Evolutionary conservation across 2,888 invertebrate genomes (phyloP).

Genomic region (Eustalomyia histrio): DNA sequence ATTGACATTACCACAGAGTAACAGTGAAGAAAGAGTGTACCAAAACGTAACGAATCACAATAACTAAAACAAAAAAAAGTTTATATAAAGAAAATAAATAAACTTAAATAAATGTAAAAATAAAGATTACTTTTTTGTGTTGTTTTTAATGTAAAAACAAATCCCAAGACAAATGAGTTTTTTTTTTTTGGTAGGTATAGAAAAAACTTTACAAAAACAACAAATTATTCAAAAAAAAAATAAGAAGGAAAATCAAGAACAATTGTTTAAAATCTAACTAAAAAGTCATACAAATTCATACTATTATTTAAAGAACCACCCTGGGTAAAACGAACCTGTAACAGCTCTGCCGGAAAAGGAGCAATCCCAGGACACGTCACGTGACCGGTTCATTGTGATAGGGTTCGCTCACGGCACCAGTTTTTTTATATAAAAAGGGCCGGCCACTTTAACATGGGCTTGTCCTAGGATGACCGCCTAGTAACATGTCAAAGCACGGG

Average conservation of each 20-base stretch:
- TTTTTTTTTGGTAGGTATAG: conserved; percentile 12
- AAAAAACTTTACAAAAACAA: conserved; percentile 16
- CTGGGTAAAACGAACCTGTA: too few relatives aligned
- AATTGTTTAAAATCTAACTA: conserved; percentile 54
- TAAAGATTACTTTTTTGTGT: conserved; percentile 60
- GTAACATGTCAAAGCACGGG: too few relatives aligned
- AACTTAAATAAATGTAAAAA: conserved; percentile 63
- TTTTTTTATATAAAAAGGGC: too few relatives aligned
- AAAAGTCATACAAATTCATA: conserved; percentile 34
- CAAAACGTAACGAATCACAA: conserved; percentile 21
- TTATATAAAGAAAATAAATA: conserved; percentile 48
- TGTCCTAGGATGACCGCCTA: too few relatives aligned
- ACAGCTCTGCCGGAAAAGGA: too few relatives aligned
- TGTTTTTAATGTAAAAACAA: conserved; percentile 64
- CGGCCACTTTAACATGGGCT: too few relatives aligned
- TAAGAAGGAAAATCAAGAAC: conserved; percentile 23
- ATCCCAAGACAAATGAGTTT: conserved; percentile 65
- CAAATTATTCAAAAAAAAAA: conserved; percentile 50
- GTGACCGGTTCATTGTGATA: too few relatives aligned
- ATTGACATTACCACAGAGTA: conserved; percentile 68
- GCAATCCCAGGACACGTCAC: too few relatives aligned
- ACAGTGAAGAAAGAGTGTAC: conserved; percentile 36
- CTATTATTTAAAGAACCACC: too few relatives aligned
- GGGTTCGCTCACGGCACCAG: too few relatives aligned
- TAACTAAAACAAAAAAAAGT: conserved; percentile 30